Evolutionary conservation across 2,888 invertebrate species (phyloP).

Genomic region (Eristalinus sepulchralis): DNA sequence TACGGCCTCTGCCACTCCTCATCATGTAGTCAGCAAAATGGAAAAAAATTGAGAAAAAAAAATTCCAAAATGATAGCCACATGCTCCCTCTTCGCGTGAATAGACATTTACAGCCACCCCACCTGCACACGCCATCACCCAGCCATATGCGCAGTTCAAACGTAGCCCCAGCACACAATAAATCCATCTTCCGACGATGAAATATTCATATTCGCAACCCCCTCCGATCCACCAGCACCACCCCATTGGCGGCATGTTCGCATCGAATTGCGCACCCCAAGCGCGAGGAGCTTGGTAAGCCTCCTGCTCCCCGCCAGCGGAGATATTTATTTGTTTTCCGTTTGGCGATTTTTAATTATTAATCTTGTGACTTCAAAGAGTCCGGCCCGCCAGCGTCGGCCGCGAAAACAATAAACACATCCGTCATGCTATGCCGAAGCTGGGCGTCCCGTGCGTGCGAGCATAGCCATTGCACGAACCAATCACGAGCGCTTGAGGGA

Average conservation of each 20-base stretch:
- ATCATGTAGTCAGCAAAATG: too few relatives aligned
- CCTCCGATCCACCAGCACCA: not conserved
- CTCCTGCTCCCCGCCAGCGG: not conserved
- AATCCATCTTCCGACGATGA: constrained; percentile 11
- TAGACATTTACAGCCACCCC: not conserved
- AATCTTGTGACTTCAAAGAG: not conserved
- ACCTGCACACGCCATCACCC: not conserved
- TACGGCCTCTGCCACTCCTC: too few relatives aligned
- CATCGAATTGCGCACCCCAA: not conserved
- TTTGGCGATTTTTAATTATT: not conserved
- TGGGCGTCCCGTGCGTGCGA: not conserved
- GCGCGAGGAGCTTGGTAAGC: not conserved
- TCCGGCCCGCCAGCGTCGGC: not conserved
- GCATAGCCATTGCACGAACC: not conserved
- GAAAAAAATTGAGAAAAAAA: too few relatives aligned
- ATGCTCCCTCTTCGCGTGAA: too few relatives aligned
- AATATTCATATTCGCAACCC: not conserved
- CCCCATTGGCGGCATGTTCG: not conserved
- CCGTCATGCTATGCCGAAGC: constrained; percentile 8
- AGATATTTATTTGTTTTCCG: not conserved
- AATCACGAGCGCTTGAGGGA: not conserved
- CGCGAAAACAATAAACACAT: constrained; percentile 46
- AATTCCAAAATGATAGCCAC: too few relatives aligned
- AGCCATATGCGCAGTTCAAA: not conserved
- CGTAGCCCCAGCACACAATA: constrained; percentile 7